A percentile compares a stretch with the other conserved stretches of the same genome.
phyloP scores from a whole-genome alignment of 2,888 invertebrate species.

The Aleiodes testaceus region DNA sequence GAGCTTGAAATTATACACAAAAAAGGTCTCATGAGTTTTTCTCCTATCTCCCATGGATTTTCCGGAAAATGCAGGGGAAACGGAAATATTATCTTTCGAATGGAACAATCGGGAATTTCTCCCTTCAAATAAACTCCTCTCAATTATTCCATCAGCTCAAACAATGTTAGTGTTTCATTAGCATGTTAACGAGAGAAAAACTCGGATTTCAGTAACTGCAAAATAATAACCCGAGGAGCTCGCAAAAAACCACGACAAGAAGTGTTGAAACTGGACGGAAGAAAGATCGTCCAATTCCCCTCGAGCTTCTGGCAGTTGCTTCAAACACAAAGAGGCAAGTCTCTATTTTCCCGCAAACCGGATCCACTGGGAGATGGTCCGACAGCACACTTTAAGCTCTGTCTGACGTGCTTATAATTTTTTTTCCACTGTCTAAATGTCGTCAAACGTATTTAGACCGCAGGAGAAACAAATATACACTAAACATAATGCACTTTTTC shows the following conservation, averaged over 20 bases:
- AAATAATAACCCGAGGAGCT: neutral
- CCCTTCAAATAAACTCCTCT: too few species aligned
- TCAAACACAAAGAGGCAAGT: conserved; percentile 19
- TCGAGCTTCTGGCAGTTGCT: neutral
- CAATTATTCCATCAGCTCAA: too few species aligned
- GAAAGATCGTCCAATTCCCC: conserved; percentile 20
- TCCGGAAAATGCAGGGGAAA: too few species aligned
- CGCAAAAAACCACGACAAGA: neutral
- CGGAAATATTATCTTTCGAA: too few species aligned
- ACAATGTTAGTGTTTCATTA: neutral
- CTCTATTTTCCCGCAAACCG: conserved; percentile 5
- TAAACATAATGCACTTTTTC: conserved; percentile 4
- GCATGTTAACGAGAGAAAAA: neutral
- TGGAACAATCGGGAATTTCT: too few species aligned
- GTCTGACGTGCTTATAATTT: conserved; percentile 11
- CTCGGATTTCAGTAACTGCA: neutral
- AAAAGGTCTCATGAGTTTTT: too few species aligned
- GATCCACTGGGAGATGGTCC: neutral
- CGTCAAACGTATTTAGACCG: conserved; percentile 20
- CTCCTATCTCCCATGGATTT: too few species aligned
- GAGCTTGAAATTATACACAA: too few species aligned
- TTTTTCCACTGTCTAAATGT: neutral
- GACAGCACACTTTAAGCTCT: conserved; percentile 14
- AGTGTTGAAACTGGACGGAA: neutral
- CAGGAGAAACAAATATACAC: conserved; percentile 1